Evolutionary conservation across 2,113 vertebrate species (phyloP), one percentile per base, ranked within the genome.

Genomic region (Oryzias curvinotus): DNA sequence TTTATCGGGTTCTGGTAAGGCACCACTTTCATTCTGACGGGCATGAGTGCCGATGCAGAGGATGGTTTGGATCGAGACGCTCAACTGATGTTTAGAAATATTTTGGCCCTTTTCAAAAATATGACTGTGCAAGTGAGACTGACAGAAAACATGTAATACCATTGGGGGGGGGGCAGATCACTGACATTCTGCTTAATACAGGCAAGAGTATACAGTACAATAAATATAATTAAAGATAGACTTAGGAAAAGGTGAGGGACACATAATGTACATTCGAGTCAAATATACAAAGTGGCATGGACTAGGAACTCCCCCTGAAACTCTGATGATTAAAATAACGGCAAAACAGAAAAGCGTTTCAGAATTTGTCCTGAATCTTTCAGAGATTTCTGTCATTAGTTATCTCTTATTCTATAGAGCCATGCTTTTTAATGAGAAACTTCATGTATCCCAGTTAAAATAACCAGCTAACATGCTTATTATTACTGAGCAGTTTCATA

Each of bases 181-280:
- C 52, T 65, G 57, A 69, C 57, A 59, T 67, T 67, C 47, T 68
- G 64, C 71, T 84, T 71, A 68, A 74, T 77, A 74, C 58, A 62
- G 43, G 49, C 69, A 57, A 54, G 30, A 73, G 75, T 76, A 71
- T 75, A 78, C 75, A 82, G 68, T 70, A 79, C 71, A 85, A 81
- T 85, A 88, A 91, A 89, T 87, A 88, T 73, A 84, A 87, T 87
- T 64, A 83, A 58, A 67, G 69, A 62, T 81, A 81, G 77, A 85
- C 65, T 62, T 55, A 60, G 52, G 60, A 51, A 64, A 65, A 68
- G 42, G n/a, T 78, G 80, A 68, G 26, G 66, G 16, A 83, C 68
- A 87, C 48, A 64, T 66, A 63, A 75, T 13, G 48, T 84, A 92
- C 87, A 89, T 90, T 88, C 86, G 51, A 85, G 74, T 85, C 75